These are phyloP conservation scores for Scaptomyza flava DNA, from an alignment of 2,888 invertebrate genomes.

Conservation along the genomic window DNA sequence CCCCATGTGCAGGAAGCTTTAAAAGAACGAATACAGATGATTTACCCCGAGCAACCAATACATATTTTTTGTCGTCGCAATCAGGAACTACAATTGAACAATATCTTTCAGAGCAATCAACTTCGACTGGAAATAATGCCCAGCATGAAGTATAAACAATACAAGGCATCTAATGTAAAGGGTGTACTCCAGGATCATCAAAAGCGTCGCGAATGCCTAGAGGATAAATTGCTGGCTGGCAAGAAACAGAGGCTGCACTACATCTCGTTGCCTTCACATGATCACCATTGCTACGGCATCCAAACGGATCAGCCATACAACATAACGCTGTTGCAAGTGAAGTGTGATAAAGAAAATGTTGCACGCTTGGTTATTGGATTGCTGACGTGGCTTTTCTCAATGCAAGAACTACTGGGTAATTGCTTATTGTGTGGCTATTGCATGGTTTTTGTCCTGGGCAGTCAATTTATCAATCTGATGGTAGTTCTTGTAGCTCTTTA, in stretches of 20 bases:
- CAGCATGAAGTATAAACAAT: constrained; percentile 32
- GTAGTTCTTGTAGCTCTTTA: constrained; percentile 4
- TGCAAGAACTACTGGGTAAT: neutral
- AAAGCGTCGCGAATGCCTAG: neutral
- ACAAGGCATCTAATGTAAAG: constrained; percentile 27
- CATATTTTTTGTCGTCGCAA: constrained; percentile 45
- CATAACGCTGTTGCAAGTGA: constrained; percentile 31
- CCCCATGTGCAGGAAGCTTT: constrained; percentile 6
- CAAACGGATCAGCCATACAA: constrained; percentile 37
- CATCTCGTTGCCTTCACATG: constrained; percentile 35
- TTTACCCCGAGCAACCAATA: constrained; percentile 18
- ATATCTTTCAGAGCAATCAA: constrained; percentile 42
- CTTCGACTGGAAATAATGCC: constrained; percentile 33
- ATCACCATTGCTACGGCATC: constrained; percentile 54
- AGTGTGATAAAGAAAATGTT: constrained; percentile 25
- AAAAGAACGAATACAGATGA: constrained; percentile 6
- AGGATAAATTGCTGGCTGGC: constrained; percentile 24
- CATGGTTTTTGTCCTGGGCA: constrained; percentile 30
- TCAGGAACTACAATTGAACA: constrained; percentile 1
- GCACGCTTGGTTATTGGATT: constrained; percentile 30
- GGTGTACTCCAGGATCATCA: constrained; percentile 16
- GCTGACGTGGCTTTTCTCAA: constrained; percentile 9
- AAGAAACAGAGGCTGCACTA: neutral
- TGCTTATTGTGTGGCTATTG: neutral
- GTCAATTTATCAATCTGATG: constrained; percentile 7